Base-by-base conservation (phyloP, 2,797 vertebrate genomes). In the Siniperca obscura region DNA sequence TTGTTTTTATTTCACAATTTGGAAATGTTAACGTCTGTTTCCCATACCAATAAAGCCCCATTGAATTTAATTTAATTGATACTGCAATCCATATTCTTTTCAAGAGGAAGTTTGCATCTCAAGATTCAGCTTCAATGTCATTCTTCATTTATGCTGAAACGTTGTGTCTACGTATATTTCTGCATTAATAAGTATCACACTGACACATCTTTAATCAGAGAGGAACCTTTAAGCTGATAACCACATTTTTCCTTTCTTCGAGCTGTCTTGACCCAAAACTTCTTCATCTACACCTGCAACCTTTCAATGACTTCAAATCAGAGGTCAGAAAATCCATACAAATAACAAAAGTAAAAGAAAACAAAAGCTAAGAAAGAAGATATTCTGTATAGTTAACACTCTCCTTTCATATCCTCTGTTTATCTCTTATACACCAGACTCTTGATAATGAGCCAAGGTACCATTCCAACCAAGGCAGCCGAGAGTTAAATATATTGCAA, bases 341-440 rank as follows among this genome's bases (percentile, higher is more conserved):
- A 30, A 81, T 22, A 70, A 22, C 16, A 42, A 57, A 52, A 84
- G 48, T 11, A 10, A 71, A 65, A 50, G 46, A 67, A 77, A 81
- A 83, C 3, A 61, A 85, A 82, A 50, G 22, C 52, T 46, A 13
- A 70, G 56, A 50, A 21, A 30, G 13, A 36, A 80, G 25, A 70
- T 75, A 74, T 74, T 76, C 46, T 66, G 48, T 71, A 40, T 46
- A 66, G 16, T 67, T 40, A 56, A 80, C 42, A 61, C 34, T 70
- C 22, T 66, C 21, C 9, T 57, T 74, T 74, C 46, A 59, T 55
- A 69, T 81, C 30, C 52, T 68, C 40, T 83, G 34, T 81, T 76
- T 81, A 81, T 78, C 80, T 73, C 46, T 16, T 64, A 74, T 64
- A 85, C 55, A 87, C 27, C 74, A 74, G 55, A 59, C 62, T 76